phyloP scores from a whole-genome alignment of 1,140 invertebrate species.

The Ephestia elutella region DNA sequence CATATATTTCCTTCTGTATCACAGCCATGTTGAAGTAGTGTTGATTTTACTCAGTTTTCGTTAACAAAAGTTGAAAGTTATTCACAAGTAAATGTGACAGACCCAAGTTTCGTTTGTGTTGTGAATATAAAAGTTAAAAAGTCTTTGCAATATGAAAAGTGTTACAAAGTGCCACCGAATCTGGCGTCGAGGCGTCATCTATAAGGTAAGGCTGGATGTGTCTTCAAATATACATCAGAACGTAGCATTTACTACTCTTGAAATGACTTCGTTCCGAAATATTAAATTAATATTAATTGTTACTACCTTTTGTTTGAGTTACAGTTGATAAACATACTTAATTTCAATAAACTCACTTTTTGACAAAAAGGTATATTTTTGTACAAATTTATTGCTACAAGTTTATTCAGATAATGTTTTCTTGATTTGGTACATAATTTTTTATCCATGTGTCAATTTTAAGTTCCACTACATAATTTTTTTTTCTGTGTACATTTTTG shows the following conservation, averaged over 20 bases:
- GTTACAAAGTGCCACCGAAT: slow-evolving; percentile 67
- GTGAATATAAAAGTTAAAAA: slow-evolving; percentile 68
- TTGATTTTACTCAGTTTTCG: slow-evolving; percentile 71
- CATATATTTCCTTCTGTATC: slow-evolving; percentile 69
- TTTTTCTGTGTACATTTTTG: background rate
- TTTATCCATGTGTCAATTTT: background rate
- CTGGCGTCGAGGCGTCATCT: slow-evolving; percentile 67
- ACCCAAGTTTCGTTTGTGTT: slow-evolving; percentile 71
- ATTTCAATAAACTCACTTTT: no score
- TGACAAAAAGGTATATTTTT: no score
- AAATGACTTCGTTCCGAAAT: slow-evolving; percentile 15
- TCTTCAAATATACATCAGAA: slow-evolving; percentile 67
- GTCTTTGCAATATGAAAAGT: slow-evolving; percentile 69
- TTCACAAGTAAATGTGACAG: slow-evolving; percentile 72
- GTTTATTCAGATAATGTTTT: no score
- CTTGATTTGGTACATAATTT: background rate
- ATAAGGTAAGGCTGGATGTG: slow-evolving; percentile 72
- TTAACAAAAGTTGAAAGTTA: slow-evolving; percentile 64
- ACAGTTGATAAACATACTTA: no score
- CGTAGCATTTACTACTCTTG: slow-evolving; percentile 38
- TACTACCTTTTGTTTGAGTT: no score
- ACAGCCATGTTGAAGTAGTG: slow-evolving; percentile 74
- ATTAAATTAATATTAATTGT: background rate
- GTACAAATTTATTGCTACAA: no score
- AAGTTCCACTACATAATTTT: background rate